Percentiles rank a stretch among this genome's conserved stretches.
phyloP scores from a whole-genome alignment of 2,113 vertebrate genomes.

The Oenanthe melanoleuca region DNA sequence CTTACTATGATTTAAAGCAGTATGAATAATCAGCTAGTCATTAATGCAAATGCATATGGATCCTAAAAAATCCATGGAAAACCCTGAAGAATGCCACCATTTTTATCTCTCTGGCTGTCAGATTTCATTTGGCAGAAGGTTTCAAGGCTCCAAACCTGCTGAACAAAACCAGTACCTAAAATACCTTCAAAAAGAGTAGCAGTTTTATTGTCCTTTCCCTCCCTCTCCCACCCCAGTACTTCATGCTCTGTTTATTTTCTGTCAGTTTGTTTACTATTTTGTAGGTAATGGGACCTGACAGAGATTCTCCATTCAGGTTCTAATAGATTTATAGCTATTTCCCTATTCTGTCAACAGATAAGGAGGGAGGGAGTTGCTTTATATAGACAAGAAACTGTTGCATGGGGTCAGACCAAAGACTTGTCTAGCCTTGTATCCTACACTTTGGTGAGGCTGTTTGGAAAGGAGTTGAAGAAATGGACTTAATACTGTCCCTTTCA shows the following conservation, averaged over 20 bases:
- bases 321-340: not conserved
- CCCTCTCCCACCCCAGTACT: not conserved
- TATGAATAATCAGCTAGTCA: not conserved
- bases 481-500: not conserved
- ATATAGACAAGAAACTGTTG: not conserved
- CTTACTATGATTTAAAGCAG: not conserved
- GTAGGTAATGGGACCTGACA: not conserved
- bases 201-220: not conserved
- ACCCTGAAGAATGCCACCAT: not conserved
- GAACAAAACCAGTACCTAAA: not conserved
- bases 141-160: not conserved
- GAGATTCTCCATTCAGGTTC: not conserved
- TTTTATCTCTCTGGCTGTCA: not conserved
- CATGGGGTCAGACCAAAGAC: not conserved
- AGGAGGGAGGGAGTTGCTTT: not conserved
- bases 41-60: not conserved
- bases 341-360: not conserved
- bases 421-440: not conserved
- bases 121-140: not conserved
- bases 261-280: not conserved
- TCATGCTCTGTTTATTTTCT: not conserved
- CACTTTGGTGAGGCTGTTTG: not conserved
- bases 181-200: not conserved
- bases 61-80: not conserved
- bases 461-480: not conserved